Evolutionary conservation across 2,113 vertebrate genomes (phyloP).

Genomic region (Cercopithecus mona): DNA sequence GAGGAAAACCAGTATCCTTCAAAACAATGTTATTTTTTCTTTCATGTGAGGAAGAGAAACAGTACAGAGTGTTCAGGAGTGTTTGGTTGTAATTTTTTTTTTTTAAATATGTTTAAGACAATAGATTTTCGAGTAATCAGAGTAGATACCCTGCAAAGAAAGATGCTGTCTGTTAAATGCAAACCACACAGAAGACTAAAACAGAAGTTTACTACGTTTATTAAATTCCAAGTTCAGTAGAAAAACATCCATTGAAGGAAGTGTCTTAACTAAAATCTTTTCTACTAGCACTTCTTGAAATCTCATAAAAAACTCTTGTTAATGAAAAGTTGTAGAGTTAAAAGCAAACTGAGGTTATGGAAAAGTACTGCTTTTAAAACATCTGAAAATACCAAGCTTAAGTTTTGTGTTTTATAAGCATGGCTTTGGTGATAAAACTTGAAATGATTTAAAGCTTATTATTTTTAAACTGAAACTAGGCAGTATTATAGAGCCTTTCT

Average conservation of each 20-base stretch:
- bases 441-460: constrained; percentile 26
- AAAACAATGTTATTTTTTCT: constrained; percentile 22
- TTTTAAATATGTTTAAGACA: neutral
- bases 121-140: neutral
- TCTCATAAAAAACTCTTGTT: neutral
- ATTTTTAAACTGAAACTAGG: neutral
- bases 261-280: neutral
- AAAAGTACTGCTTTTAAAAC: constrained; percentile 6
- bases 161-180: neutral
- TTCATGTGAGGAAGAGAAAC: constrained; percentile 30
- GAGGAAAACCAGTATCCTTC: neutral
- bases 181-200: neutral
- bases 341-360: neutral
- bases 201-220: neutral
- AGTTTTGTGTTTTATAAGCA: neutral
- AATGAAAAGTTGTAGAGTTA: neutral
- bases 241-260: neutral
- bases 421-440: neutral
- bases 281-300: neutral
- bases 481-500: neutral
- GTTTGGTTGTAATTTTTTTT: neutral
- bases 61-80: neutral
- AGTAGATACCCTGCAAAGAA: constrained; percentile 2
- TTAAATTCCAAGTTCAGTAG: constrained; percentile 29
- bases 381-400: constrained; percentile 2